A percentile compares a stretch with the other conserved stretches of the same genome.
Conservation (phyloP, 2,113 vertebrate genomes). For the Hystrix cristata region DNA sequence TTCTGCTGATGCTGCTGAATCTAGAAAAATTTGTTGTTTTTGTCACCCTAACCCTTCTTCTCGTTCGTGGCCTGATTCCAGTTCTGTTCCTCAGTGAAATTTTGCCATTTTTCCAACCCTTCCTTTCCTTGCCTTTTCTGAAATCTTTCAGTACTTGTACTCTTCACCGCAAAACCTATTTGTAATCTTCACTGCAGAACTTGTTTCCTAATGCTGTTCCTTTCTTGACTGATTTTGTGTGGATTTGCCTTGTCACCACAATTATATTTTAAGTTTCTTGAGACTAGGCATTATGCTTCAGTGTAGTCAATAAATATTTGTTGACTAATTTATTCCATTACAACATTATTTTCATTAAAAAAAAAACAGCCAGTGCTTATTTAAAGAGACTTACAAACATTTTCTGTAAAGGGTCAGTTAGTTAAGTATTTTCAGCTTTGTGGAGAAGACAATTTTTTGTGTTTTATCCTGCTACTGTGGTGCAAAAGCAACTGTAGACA, state of each 20-base stretch:
- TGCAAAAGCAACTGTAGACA: neutral
- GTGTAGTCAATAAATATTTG: slow-evolving; percentile 17
- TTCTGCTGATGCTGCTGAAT: neutral
- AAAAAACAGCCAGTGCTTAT: neutral
- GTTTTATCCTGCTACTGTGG: neutral
- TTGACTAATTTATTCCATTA: neutral
- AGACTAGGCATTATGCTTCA: neutral
- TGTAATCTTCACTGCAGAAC: neutral
- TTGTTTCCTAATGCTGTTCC: neutral
- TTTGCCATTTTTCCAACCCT: neutral
- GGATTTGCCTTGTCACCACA: neutral
- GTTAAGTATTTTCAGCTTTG: neutral
- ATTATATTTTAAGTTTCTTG: neutral
- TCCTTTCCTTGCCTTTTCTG: neutral
- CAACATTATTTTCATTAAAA: neutral
- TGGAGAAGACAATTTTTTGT: neutral
- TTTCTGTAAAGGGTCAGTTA: neutral
- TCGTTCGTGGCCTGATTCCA: neutral
- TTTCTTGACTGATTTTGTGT: neutral
- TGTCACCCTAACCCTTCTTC: neutral
- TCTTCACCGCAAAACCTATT: neutral
- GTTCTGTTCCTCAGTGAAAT: neutral
- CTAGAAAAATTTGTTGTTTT: neutral
- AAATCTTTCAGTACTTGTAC: neutral
- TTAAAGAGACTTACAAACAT: neutral